A percentile compares a stretch with the other conserved stretches of the same genome.
Evolutionary conservation across 2,888 invertebrate species (phyloP).

Genomic region (Aproaerema taeniolella): DNA sequence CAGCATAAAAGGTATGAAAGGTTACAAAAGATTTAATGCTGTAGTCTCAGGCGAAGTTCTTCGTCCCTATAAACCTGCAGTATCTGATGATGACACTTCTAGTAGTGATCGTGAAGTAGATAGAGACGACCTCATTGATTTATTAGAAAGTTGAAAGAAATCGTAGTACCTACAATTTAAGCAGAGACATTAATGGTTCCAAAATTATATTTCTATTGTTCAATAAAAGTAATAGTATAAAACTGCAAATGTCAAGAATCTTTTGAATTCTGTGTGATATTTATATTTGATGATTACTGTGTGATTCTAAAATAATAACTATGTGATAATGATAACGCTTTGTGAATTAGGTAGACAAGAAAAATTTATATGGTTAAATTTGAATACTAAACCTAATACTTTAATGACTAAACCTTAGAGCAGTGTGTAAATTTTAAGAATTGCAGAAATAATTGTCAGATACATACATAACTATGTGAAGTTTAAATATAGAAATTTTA

Average conservation of each 20-base stretch:
- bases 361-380: no score
- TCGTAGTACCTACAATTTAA: not conserved
- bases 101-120: slow-evolving; percentile 19
- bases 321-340: not conserved
- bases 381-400: no score
- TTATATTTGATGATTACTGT: not conserved
- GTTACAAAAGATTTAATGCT: slow-evolving; percentile 17
- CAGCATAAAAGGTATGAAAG: slow-evolving; percentile 17
- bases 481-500: no score
- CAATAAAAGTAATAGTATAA: no score
- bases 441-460: no score
- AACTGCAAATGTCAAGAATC: not conserved
- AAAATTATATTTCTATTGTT: no score
- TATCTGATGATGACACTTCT: slow-evolving; percentile 15
- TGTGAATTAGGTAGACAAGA: no score
- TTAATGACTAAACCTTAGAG: no score
- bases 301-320: not conserved
- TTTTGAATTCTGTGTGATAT: not conserved
- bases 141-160: slow-evolving; percentile 21
- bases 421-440: no score
- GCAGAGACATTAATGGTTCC: not conserved
- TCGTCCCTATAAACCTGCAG: slow-evolving; percentile 17
- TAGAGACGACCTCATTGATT: slow-evolving; percentile 22
- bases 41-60: slow-evolving; percentile 15
- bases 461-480: no score